These are phyloP conservation scores for Hiodon tergisus DNA, from an alignment of 2,113 vertebrate genomes.

Conservation along the genomic window DNA sequence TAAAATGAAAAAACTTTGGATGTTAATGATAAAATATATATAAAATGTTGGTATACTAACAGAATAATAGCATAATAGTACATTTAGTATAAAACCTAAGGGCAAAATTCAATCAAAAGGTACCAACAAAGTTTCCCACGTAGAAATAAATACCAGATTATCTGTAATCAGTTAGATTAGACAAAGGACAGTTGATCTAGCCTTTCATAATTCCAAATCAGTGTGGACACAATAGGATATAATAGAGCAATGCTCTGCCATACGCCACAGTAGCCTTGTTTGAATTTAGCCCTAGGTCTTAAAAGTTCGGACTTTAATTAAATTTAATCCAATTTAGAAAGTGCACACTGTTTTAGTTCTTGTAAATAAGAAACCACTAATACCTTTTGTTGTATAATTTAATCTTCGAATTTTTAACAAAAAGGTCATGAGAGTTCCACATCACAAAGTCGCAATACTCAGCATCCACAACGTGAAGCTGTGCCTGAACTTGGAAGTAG, in stretches of 20 bases:
- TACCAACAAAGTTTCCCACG: no score
- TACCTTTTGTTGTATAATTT: slow-evolving; percentile 8
- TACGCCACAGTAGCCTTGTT: background rate
- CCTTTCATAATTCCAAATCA: background rate
- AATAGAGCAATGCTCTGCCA: background rate
- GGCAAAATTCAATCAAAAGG: no score
- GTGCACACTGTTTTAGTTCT: slow-evolving; percentile 2
- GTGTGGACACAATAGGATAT: background rate
- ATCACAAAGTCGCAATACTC: slow-evolving; percentile 23
- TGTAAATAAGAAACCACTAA: slow-evolving; percentile 8
- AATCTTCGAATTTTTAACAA: slow-evolving; percentile 4
- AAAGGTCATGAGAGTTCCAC: slow-evolving; percentile 17
- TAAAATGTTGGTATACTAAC: no score
- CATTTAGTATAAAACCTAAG: no score
- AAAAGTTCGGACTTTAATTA: slow-evolving; percentile 4
- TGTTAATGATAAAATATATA: no score
- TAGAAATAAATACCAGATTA: no score
- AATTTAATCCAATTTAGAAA: background rate
- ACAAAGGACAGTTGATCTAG: slow-evolving; percentile 8
- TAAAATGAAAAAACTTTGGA: no score
- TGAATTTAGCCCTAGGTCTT: slow-evolving; percentile 2
- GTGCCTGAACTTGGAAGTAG: slow-evolving; percentile 24
- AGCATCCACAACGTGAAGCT: slow-evolving; percentile 23
- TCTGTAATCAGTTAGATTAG: background rate
- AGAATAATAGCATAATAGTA: no score